Base-by-base conservation (phyloP, 2,113 vertebrate species). In the Hylia prasina region DNA sequence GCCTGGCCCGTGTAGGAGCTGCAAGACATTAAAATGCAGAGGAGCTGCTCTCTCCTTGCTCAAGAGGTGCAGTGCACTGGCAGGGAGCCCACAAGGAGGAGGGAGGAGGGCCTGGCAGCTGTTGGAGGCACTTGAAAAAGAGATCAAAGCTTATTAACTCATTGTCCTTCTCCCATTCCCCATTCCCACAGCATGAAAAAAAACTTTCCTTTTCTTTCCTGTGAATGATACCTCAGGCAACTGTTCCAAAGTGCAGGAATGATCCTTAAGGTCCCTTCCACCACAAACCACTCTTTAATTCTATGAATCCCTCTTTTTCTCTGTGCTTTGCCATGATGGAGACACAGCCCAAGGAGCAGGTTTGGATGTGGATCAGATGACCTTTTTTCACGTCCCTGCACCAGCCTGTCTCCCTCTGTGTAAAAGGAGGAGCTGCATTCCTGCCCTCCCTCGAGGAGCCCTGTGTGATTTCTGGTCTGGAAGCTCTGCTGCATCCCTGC, bases 101-200 rank as follows among this genome's bases (percentile, higher is more conserved):
- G 63, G 58, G 44, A 86, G 53, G 45, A 90, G 10, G 54, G 54
- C 28, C 44, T 65, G 80, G 83, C 76, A 94, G 87, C 58, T 89
- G 68, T 23, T 69, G 75, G 31, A 79, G 24, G 37, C 85, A 39
- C 78, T 93, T 37, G 75, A 76, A 61, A 69, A 72, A 69, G 53
- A 76, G 73, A 88, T 95, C 85, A 88, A 73, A 92, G 40, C 20
- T 2, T 17, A 33, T 72, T 48, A 79, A 37, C 53, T 76, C 63
- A 18, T 69, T 82, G 79, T 93, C 25, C 37, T 84, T 56, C 30
- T 70, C 51, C 53, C 37, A 18, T 51, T 75, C 27, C 80, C 31
- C 39, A 13, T 53, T 77, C 53, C 45, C 40, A 77, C 45, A 53
- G 54, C 28, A n/a, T 0, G 31, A 61, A 37, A 15, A 82, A 68